phyloP scores from a whole-genome alignment of 2,888 invertebrate species.

The Autographa gamma region DNA sequence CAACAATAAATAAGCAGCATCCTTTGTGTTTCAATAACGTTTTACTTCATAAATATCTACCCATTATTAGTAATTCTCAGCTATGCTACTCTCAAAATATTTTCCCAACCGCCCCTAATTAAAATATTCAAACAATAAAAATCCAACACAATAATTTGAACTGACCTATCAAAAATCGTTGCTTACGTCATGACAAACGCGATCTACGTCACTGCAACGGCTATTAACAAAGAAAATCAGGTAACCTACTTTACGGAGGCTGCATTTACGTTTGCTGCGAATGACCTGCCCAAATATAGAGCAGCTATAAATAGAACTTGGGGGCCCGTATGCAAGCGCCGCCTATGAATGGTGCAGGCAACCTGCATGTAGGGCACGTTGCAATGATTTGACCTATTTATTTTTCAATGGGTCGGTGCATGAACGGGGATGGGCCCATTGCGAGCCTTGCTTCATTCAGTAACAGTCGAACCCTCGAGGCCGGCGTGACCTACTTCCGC shows the following conservation, averaged over 20 bases:
- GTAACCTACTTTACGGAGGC: slow-evolving; percentile 86
- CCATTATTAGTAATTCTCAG: background rate
- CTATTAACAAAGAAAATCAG: slow-evolving; percentile 86
- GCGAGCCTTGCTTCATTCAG: slow-evolving; percentile 84
- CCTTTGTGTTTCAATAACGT: background rate
- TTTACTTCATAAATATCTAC: background rate
- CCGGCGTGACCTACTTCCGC: slow-evolving; percentile 81
- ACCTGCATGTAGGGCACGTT: slow-evolving; percentile 83
- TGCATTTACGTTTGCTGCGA: slow-evolving; percentile 82
- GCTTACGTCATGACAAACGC: slow-evolving; percentile 77
- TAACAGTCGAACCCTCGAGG: slow-evolving; percentile 82
- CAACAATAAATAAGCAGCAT: background rate
- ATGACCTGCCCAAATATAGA: slow-evolving; percentile 88
- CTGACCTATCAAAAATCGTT: slow-evolving; percentile 40
- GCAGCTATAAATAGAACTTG: slow-evolving; percentile 83
- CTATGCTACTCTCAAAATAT: background rate
- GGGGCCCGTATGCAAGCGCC: slow-evolving; percentile 75
- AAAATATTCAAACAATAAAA: background rate
- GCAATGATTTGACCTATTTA: slow-evolving; percentile 88
- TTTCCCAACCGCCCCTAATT: background rate
- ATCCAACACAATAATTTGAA: slow-evolving; percentile 5
- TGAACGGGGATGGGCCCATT: slow-evolving; percentile 85
- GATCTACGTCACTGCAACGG: slow-evolving; percentile 80
- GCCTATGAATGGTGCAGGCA: slow-evolving; percentile 80
- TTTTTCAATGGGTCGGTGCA: slow-evolving; percentile 86